These are phyloP conservation scores for Sarcophaga carnaria DNA, from an alignment of 2,888 invertebrate genomes.

Conservation along the genomic window DNA sequence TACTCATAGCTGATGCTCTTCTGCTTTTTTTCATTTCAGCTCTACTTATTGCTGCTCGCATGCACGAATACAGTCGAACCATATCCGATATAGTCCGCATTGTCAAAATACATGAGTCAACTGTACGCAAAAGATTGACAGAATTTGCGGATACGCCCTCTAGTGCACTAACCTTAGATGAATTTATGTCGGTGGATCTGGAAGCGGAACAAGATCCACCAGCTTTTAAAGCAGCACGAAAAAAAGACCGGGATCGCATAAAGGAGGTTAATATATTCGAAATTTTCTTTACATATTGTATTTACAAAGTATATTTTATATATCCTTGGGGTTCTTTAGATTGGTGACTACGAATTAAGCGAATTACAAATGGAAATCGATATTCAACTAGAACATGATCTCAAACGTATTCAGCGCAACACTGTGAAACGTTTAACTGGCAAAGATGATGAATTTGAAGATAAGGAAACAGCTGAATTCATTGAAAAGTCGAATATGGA, in stretches of 20 bases:
- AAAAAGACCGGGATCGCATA: constrained; percentile 92
- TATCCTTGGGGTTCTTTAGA: constrained; percentile 69
- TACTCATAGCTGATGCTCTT: not conserved
- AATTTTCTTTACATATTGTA: too few species aligned
- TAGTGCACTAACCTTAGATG: constrained; percentile 95
- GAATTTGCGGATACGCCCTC: constrained; percentile 99
- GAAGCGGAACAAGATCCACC: constrained; percentile 98
- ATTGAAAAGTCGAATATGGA: constrained; percentile 82
- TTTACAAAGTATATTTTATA: too few species aligned
- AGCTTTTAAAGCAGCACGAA: constrained; percentile 94
- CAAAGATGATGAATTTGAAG: constrained; percentile 77
- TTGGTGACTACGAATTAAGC: constrained; percentile 86
- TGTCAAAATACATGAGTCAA: constrained; percentile 97
- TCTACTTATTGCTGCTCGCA: constrained; percentile 94
- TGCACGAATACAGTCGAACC: constrained; percentile 95
- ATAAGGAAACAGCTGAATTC: constrained; percentile 81
- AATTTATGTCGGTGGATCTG: constrained; percentile 97
- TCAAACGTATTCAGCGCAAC: constrained; percentile 81
- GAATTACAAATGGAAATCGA: constrained; percentile 94
- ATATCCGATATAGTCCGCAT: constrained; percentile 95
- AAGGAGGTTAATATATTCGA: constrained; percentile 85
- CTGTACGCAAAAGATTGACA: constrained; percentile 92
- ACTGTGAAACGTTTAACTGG: constrained; percentile 71
- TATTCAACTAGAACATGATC: constrained; percentile 87
- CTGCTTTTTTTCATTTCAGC: constrained; percentile 83